phyloP scores from a whole-genome alignment of 2,113 vertebrate genomes.

The Rhombomys opimus region DNA sequence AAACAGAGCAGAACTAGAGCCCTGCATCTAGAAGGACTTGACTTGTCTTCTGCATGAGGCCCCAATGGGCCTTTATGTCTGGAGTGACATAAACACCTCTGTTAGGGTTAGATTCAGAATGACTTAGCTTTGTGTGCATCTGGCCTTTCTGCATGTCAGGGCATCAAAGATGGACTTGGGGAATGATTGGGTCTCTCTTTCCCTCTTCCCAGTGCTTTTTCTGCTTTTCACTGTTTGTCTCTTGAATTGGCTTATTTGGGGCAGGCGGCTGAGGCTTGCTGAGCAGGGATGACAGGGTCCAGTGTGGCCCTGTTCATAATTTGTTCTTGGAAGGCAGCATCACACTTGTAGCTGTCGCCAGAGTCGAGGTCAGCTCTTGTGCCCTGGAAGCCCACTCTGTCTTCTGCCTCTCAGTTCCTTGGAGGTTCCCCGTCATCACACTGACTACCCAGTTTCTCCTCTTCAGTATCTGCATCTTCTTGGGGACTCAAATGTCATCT shows the following conservation, averaged over 20 bases:
- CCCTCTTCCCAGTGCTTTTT: background rate
- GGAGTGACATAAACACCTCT: no score
- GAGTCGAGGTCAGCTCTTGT: background rate
- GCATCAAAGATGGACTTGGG: background rate
- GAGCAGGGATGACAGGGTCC: background rate
- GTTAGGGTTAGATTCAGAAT: background rate
- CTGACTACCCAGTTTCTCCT: background rate
- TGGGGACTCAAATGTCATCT: background rate
- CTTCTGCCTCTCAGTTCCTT: background rate
- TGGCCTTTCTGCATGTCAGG: background rate
- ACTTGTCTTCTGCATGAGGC: no score
- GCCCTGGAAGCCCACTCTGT: background rate
- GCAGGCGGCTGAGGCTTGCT: no score
- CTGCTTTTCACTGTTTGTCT: background rate
- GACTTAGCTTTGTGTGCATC: background rate
- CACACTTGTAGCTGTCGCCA: background rate
- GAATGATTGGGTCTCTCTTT: background rate
- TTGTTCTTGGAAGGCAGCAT: background rate
- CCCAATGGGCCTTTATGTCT: no score
- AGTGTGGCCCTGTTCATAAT: background rate
- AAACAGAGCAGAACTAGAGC: background rate
- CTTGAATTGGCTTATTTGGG: background rate
- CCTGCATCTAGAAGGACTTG: no score
- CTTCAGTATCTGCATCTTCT: background rate
- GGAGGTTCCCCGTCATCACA: background rate